Conservation (phyloP, 2,797 vertebrate genomes). For the Urosaurus nigricauda region DNA sequence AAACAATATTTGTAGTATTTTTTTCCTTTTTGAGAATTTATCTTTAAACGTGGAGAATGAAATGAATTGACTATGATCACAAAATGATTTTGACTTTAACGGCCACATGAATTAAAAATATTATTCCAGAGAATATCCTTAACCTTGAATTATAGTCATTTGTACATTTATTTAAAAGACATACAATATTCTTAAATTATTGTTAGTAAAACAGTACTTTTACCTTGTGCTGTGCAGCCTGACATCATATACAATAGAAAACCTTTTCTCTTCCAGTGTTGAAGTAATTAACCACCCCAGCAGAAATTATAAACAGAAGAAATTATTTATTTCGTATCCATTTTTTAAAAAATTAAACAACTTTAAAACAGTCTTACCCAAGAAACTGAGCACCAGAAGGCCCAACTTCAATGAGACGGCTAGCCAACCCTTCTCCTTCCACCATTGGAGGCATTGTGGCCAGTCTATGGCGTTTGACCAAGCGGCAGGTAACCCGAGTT, state of each 20-base stretch:
- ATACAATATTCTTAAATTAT: neutral
- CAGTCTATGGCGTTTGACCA: conserved; percentile 96
- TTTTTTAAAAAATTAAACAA: conserved; percentile 12
- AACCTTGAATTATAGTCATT: neutral
- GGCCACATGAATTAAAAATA: conserved; percentile 28
- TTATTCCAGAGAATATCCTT: conserved; percentile 41
- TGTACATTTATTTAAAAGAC: conserved; percentile 30
- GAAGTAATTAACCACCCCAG: conserved; percentile 42
- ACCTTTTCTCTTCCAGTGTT: conserved; percentile 15
- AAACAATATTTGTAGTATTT: conserved; percentile 39
- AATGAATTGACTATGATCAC: conserved; percentile 16
- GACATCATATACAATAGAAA: neutral
- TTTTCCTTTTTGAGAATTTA: conserved; percentile 18
- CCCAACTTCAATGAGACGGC: conserved; percentile 95
- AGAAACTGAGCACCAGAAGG: conserved; percentile 98
- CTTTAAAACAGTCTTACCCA: conserved; percentile 86
- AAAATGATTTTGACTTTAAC: neutral
- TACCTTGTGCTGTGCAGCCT: neutral
- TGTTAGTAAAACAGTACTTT: neutral
- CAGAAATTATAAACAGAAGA: neutral
- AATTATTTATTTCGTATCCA: neutral
- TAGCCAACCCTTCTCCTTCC: conserved; percentile 95
- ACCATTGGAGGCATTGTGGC: conserved; percentile 98
- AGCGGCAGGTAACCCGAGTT: conserved; percentile 93
- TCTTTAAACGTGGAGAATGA: neutral